Evolutionary conservation across 2,113 vertebrate species (phyloP), one percentile per base, ranked within the genome.

Genomic region (Alethe diademata): DNA sequence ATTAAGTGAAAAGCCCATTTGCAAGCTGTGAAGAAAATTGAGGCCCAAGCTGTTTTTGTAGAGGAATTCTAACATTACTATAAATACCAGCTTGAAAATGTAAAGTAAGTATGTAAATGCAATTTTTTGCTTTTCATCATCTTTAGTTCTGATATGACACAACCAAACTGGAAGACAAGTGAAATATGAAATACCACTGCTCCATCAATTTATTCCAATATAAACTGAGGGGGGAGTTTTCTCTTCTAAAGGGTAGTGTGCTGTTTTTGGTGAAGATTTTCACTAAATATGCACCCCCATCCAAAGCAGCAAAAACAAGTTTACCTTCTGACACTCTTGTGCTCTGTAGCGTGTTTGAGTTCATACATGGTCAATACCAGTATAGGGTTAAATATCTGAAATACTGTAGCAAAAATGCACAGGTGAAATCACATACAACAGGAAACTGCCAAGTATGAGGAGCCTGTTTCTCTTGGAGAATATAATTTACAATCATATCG

Each of bases 221-320:
- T 14, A 28, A 83, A 47, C 12, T 3, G 18, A 58, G 33, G 8
- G 9, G 12, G 16, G 33, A 36, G 26, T 6, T 47, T 56, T 51
- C 22, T 33, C 6, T 26, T 35, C 7, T 20, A 24, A 66, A 69
- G 7, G 4, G 25, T 22, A 47, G 9, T 2, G 2, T 50, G 15
- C 20, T 64, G 58, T 72, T 45, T 51, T 20, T 14, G 33, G 42
- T 26, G 14, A 42, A 51, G 16, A 6, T 78, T 82, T 82, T 82
- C 28, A 40, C 8, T 60, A 28, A 60, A 56, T 18, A 73, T 28
- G 20, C 19, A 86, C 0, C 1, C 2, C 13, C 1, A 0, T 9
- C 36, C 70, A 88, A 85, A 71, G 33, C 22, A 70, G 65, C 60
- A 78, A 71, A 88, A 4, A 4, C 6, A 36, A 62, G 8, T 57